Percentiles rank a stretch among this genome's conserved stretches.
Evolutionary conservation across 37 sponge, comb jelly and placozoan species (phyloP).

Genomic region (Crambe crambe): DNA sequence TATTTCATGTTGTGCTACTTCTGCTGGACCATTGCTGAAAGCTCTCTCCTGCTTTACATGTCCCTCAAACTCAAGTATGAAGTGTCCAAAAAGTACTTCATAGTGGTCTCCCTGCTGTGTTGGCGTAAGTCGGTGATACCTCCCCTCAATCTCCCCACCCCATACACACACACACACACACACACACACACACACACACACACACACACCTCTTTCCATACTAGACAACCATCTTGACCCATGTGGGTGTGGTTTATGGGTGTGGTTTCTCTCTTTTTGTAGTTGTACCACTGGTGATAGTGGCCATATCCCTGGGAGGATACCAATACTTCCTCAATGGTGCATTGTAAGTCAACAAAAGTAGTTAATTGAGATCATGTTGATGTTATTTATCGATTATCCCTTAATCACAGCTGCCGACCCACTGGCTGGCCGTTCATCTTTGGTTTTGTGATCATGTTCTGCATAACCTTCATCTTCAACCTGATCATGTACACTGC

Average conservation of each 20-base stretch:
- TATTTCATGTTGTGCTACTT: slow-evolving; percentile 60
- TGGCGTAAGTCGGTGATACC: neutral
- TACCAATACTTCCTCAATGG: neutral
- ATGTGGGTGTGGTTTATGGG: no score
- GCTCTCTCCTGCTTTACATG: slow-evolving; percentile 30
- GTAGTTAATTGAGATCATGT: no score
- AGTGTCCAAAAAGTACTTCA: no score
- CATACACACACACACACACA: no score
- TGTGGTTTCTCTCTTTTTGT: neutral
- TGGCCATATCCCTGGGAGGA: neutral
- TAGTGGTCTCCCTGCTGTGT: neutral
- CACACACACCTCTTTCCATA: no score
- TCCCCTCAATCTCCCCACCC: no score
- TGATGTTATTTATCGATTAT: no score
- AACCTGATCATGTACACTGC: no score
- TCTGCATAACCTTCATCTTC: no score
- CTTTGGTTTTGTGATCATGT: neutral
- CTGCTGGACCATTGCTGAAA: slow-evolving; percentile 51
- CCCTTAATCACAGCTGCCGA: neutral
- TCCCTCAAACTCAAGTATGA: no score
- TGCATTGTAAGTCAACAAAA: neutral
- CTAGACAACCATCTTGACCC: no score
- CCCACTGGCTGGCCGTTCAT: neutral
- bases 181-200: no score
- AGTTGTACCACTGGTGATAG: neutral